Evolutionary conservation across 2,113 vertebrate species (phyloP).

Genomic region (Apistogramma diplotaenia): DNA sequence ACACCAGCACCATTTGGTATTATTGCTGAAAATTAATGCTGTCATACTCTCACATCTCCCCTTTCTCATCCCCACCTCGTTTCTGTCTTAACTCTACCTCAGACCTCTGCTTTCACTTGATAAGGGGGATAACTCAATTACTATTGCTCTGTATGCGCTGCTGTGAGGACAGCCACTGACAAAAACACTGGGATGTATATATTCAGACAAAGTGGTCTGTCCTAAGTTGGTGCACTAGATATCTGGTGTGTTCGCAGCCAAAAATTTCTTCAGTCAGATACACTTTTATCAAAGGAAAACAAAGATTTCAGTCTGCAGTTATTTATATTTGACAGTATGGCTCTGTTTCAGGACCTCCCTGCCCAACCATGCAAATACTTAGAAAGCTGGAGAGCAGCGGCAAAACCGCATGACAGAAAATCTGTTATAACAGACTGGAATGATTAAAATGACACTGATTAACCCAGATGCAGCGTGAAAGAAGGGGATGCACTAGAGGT

Average conservation of each 20-base stretch:
- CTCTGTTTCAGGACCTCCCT: neutral
- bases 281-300: neutral
- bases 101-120: slow-evolving; percentile 17
- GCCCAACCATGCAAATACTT: neutral
- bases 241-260: neutral
- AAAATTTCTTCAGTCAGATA: neutral
- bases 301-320: neutral
- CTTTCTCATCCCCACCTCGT: neutral
- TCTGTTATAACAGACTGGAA: neutral
- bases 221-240: neutral
- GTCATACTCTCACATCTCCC: slow-evolving; percentile 12
- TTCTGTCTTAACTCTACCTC: slow-evolving; percentile 22
- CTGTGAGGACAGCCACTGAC: neutral
- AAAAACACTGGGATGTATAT: neutral
- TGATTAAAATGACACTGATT: neutral
- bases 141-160: neutral
- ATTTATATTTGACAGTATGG: neutral
- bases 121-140: neutral
- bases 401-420: neutral
- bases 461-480: neutral
- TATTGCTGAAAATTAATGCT: slow-evolving; percentile 57
- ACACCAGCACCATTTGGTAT: slow-evolving; percentile 47
- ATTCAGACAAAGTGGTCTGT: neutral
- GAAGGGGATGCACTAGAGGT: neutral
- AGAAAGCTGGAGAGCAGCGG: neutral